These are phyloP conservation scores for Melieria omissa DNA, from an alignment of 2,888 invertebrate genomes.

Conservation along the genomic window DNA sequence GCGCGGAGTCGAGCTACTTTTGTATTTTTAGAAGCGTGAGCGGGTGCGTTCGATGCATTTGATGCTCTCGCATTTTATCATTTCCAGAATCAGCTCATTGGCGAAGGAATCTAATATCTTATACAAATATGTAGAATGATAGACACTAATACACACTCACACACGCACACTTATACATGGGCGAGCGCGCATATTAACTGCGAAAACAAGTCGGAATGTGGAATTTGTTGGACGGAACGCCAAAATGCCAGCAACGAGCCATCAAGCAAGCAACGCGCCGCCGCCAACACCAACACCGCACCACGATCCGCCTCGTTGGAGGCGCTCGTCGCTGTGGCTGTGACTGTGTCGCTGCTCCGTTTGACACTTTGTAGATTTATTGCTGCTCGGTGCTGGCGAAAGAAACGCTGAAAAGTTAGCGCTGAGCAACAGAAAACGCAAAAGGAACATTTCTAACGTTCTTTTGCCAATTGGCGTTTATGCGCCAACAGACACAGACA, in stretches of 20 bases:
- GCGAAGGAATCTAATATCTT: too few relatives aligned
- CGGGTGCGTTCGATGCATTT: too few relatives aligned
- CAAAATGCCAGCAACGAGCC: conserved; percentile 31
- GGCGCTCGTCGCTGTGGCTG: conserved; percentile 27
- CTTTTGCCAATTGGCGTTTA: background rate
- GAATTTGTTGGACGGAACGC: conserved; percentile 32
- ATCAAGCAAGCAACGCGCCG: conserved; percentile 29
- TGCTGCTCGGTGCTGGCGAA: conserved; percentile 46
- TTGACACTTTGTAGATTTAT: conserved; percentile 67
- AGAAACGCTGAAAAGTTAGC: conserved; percentile 62
- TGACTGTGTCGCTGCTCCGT: conserved; percentile 45
- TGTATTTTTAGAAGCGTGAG: too few relatives aligned
- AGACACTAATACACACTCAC: conserved; percentile 1
- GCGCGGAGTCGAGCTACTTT: too few relatives aligned
- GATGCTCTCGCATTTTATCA: too few relatives aligned
- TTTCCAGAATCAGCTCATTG: too few relatives aligned
- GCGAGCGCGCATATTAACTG: conserved; percentile 23
- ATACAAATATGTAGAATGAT: too few relatives aligned
- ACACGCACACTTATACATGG: conserved; percentile 14
- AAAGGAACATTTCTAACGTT: background rate
- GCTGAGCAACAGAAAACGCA: conserved; percentile 47
- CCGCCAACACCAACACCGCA: conserved; percentile 14
- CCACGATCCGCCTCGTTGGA: conserved; percentile 28
- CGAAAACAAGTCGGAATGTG: conserved; percentile 27
- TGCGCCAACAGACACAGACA: conserved; percentile 4